Base-by-base conservation (phyloP, 1,140 invertebrate genomes). In the Coenobita brevimanus region DNA sequence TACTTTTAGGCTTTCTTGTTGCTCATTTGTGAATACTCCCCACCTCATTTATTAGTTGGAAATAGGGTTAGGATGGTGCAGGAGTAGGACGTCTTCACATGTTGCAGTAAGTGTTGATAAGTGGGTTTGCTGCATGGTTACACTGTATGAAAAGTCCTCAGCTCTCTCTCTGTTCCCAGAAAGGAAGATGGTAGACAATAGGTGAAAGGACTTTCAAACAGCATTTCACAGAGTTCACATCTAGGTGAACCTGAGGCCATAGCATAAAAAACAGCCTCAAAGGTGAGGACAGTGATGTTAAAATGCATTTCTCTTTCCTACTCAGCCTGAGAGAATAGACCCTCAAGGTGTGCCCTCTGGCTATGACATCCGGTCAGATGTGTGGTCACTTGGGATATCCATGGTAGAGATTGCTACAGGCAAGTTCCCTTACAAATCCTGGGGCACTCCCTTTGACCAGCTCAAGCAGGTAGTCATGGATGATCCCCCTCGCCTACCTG, bases 381-480 rank as follows among this genome's bases (percentile, higher is more conserved):
- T 99, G 0, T 99, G 98, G 98, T 97, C 97, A 82, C 93, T 99
- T 91, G 98, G 98, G 57, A 98, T 99, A 90, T 98, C 97, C 10
- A 93, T 99, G 91, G 95, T 97, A 81, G 97, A 98, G 93, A 94
- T 98, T 90, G 96, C 96, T 13, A 97, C 96, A 4, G 91, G 91
- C 43, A 89, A 90, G 75, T 91, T 91, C 64, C 97, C 97, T 0
- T 99, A 98, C 92, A 95, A 95, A 73, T 96, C 95, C 41, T 98
- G 97, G 97, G 95, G 95, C 67, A 97, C 97, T 64, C 97, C 97
- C 46, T 99, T 99, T 92, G 97, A 99, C 92, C 97, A 98, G 92
- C 92, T 99, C 54, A 97, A 97, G 92, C 97, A 98, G 93, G 97
- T 98, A 3, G 97, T 98, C 0, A 96, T 96, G 91, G 97, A 97